Conservation (phyloP, 2,797 vertebrate species). For the Myripristis jacobus region DNA sequence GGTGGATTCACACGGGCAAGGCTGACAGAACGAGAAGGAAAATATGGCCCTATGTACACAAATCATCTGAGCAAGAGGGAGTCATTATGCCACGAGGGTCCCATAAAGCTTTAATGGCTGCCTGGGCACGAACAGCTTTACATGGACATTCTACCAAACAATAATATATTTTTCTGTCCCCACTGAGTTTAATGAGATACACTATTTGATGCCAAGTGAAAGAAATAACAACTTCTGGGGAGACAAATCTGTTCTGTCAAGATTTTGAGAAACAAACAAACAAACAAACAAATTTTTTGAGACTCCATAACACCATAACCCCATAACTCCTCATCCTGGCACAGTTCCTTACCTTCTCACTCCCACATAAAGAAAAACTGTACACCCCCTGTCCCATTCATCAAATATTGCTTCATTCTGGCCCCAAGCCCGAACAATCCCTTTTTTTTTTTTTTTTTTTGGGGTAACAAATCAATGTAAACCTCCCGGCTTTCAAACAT, state of each 20-base stretch:
- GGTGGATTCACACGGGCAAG: conserved; percentile 30
- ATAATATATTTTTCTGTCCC: not conserved
- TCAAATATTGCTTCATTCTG: conserved; percentile 21
- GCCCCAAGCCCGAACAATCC: conserved; percentile 14
- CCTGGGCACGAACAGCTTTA: conserved; percentile 3
- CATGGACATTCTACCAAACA: not conserved
- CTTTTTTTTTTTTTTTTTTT: conserved; percentile 59
- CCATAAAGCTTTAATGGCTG: conserved; percentile 23
- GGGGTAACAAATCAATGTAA: conserved; percentile 59
- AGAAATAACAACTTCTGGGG: no score
- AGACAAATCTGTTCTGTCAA: conserved; percentile 9
- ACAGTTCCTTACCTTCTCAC: not conserved
- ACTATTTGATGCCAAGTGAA: no score
- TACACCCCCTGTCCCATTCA: conserved; percentile 1
- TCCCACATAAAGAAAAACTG: not conserved
- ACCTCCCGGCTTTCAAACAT: conserved; percentile 54
- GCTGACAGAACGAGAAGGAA: conserved; percentile 19
- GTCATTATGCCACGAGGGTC: conserved; percentile 22
- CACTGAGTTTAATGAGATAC: not conserved
- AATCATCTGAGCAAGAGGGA: conserved; percentile 38
- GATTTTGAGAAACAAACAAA: no score
- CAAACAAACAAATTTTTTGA: no score
- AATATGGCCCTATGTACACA: conserved; percentile 59
- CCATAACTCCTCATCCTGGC: no score
- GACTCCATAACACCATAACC: no score